Evolutionary conservation across 2,888 invertebrate species (phyloP).

Genomic region (Psococerastis gibbosa): DNA sequence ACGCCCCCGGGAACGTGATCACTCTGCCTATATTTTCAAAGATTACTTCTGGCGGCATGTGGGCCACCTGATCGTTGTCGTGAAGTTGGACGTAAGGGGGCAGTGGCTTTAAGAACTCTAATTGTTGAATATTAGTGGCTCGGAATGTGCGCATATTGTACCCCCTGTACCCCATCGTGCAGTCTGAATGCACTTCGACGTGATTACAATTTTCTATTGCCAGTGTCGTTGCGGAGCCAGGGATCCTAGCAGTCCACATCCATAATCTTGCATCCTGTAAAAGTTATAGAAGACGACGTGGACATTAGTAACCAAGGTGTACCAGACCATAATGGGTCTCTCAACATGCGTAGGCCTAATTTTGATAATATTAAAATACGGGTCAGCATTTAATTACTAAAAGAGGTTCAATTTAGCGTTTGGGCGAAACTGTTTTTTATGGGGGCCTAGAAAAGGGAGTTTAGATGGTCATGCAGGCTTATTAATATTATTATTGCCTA

Average conservation of each 20-base stretch:
- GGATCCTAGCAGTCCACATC: constrained; percentile 4
- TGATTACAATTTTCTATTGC: neutral
- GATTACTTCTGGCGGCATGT: neutral
- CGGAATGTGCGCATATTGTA: neutral
- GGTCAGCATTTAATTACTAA: no score
- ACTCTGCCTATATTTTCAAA: neutral
- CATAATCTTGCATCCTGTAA: constrained; percentile 2
- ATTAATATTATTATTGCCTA: no score
- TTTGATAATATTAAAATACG: no score
- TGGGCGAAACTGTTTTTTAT: no score
- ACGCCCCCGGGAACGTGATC: neutral
- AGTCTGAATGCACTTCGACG: constrained; percentile 2
- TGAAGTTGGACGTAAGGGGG: neutral
- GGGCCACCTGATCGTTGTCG: constrained; percentile 5
- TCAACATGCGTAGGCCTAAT: no score
- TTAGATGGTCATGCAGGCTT: no score
- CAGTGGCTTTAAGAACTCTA: neutral
- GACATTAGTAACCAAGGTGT: no score
- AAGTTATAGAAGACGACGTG: no score
- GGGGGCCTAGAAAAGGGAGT: no score
- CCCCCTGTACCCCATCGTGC: neutral
- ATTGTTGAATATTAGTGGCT: neutral
- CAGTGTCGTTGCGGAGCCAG: neutral
- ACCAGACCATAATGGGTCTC: no score
- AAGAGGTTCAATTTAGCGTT: no score